phyloP scores from a whole-genome alignment of 2,888 invertebrate genomes.

The Zhuqinia jingwanae region DNA sequence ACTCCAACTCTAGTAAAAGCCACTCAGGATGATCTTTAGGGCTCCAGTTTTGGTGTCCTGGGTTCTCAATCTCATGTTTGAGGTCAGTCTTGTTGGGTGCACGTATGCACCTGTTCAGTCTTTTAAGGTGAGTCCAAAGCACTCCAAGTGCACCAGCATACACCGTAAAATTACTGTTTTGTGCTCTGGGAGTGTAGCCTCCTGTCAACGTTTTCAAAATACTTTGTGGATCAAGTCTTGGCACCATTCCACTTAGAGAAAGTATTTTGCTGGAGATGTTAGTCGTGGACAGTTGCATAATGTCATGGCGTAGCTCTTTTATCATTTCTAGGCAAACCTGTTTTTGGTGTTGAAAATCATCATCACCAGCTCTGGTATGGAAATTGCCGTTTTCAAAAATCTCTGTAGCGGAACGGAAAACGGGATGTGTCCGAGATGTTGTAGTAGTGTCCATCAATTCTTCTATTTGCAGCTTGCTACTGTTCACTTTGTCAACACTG shows the following conservation, averaged over 20 bases:
- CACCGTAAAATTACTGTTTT: background rate
- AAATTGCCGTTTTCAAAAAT: conserved; percentile 6
- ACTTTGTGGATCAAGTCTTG: background rate
- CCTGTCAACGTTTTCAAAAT: background rate
- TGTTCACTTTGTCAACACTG: no score
- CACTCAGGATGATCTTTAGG: conserved; percentile 39
- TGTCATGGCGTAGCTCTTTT: background rate
- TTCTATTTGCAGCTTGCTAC: background rate
- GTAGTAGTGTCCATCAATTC: background rate
- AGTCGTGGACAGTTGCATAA: background rate
- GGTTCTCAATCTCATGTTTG: background rate
- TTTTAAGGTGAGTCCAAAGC: conserved; percentile 17
- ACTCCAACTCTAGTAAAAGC: conserved; percentile 73
- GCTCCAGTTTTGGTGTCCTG: conserved; percentile 4
- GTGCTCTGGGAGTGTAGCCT: no score
- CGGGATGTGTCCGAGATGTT: background rate
- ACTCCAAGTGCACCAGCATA: conserved; percentile 28
- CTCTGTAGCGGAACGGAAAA: no score
- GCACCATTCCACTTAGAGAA: background rate
- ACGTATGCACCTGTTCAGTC: background rate
- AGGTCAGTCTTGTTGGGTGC: background rate
- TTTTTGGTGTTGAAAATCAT: no score
- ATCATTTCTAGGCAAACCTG: background rate
- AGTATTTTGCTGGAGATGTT: background rate
- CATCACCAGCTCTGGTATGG: background rate